Evolutionary conservation across 2,113 vertebrate genomes (phyloP).

Genomic region (Phalacrocorax aristotelis): DNA sequence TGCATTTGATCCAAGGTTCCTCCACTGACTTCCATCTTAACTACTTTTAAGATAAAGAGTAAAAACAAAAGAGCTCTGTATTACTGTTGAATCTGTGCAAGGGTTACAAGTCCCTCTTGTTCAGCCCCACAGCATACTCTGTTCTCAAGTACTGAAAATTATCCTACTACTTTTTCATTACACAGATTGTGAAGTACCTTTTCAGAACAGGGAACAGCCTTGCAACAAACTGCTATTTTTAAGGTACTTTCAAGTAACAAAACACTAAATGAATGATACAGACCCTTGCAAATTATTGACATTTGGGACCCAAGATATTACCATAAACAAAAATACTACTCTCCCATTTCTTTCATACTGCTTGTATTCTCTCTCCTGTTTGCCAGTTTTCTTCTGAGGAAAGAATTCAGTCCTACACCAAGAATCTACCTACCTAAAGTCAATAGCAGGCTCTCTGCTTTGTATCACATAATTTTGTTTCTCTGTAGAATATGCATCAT

Average conservation of each 20-base stretch:
- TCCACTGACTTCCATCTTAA: not conserved
- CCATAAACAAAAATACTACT: not conserved
- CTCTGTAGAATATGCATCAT: not conserved
- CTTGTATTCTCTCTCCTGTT: not conserved
- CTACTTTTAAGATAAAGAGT: not conserved
- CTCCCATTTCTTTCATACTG: not conserved
- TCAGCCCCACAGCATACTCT: not conserved
- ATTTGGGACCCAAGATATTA: not conserved
- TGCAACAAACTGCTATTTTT: not conserved
- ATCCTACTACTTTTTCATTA: not conserved
- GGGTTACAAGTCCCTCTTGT: not conserved
- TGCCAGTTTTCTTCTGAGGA: not conserved
- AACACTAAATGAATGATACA: not conserved
- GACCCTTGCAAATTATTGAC: not conserved
- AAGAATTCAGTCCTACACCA: not conserved
- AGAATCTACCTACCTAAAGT: not conserved
- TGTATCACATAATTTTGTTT: not conserved
- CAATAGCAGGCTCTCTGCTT: not conserved
- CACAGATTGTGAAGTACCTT: not conserved
- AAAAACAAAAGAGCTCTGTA: not conserved
- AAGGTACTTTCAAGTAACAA: not conserved
- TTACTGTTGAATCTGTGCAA: accelerated
- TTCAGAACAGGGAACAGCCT: not conserved
- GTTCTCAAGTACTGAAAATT: not conserved
- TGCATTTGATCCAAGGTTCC: not conserved